Percentiles rank a stretch among this genome's conserved stretches.
phyloP scores from a whole-genome alignment of 2,113 vertebrate genomes.

The Butastur rufipennis region DNA sequence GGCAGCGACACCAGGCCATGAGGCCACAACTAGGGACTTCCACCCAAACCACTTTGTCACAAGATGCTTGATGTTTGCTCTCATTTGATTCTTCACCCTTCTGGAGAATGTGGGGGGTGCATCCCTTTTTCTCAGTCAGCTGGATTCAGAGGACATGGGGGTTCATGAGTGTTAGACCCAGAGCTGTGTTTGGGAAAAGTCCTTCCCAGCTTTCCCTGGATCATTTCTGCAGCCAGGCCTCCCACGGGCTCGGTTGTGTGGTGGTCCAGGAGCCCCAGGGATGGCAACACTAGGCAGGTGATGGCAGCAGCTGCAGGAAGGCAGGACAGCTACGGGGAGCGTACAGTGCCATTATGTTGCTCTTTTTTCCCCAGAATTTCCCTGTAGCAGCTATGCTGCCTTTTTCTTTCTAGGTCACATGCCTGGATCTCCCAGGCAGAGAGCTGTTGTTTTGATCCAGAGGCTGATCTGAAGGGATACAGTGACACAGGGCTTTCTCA shows the following conservation, averaged over 20 bases:
- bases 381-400: background rate
- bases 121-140: background rate
- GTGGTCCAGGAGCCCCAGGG: background rate
- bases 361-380: background rate
- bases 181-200: background rate
- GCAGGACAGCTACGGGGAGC: background rate
- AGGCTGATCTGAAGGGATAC: background rate
- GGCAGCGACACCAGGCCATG: fast-evolving
- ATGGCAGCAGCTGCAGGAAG: background rate
- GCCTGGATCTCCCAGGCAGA: background rate
- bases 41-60: background rate
- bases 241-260: fast-evolving
- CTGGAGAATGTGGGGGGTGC: background rate
- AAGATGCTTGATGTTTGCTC: background rate
- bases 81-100: background rate
- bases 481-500: background rate
- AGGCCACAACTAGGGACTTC: background rate
- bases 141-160: background rate
- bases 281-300: background rate
- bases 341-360: background rate
- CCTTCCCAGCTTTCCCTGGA: background rate
- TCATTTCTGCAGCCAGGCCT: background rate
- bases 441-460: background rate
- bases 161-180: background rate
- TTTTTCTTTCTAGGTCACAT: background rate